Percentiles rank a stretch among this genome's conserved stretches.
Conservation (phyloP, 2,797 vertebrate species). For the Takifugu ocellatus region DNA sequence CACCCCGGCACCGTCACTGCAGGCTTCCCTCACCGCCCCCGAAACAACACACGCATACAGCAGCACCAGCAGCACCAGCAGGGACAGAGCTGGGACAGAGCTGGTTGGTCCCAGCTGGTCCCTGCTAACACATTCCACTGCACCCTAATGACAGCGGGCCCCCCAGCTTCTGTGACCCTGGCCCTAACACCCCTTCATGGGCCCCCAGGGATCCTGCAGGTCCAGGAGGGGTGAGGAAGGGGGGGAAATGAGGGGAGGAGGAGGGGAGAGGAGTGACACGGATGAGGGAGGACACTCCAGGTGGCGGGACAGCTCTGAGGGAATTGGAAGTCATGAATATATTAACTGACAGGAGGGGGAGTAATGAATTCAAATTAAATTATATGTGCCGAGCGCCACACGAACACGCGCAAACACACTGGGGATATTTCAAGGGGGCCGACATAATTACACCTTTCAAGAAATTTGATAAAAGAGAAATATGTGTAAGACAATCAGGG, state of each 20-base stretch:
- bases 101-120: constrained; percentile 79
- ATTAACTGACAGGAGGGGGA: constrained; percentile 81
- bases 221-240: constrained; percentile 60
- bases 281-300: constrained; percentile 85
- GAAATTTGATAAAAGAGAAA: constrained; percentile 70
- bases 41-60: constrained; percentile 1
- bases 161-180: constrained; percentile 73
- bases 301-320: constrained; percentile 80
- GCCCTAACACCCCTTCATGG: constrained; percentile 80
- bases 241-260: constrained; percentile 34
- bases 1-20: constrained; percentile 13
- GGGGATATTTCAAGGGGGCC: constrained; percentile 76
- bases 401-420: constrained; percentile 63
- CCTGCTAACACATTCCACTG: constrained; percentile 82
- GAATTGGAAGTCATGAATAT: constrained; percentile 87
- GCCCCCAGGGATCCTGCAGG: constrained; percentile 73
- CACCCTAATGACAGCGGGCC: constrained; percentile 82
- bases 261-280: constrained; percentile 73
- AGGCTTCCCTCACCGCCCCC: constrained; percentile 21
- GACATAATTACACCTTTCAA: constrained; percentile 81
- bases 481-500: constrained; percentile 69
- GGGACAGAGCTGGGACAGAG: constrained; percentile 50
- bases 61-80: constrained; percentile 60
- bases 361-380: constrained; percentile 88
- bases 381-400: constrained; percentile 78